Evolutionary conservation across 1,140 invertebrate species (phyloP).

Genomic region (Drosophila busckii): DNA sequence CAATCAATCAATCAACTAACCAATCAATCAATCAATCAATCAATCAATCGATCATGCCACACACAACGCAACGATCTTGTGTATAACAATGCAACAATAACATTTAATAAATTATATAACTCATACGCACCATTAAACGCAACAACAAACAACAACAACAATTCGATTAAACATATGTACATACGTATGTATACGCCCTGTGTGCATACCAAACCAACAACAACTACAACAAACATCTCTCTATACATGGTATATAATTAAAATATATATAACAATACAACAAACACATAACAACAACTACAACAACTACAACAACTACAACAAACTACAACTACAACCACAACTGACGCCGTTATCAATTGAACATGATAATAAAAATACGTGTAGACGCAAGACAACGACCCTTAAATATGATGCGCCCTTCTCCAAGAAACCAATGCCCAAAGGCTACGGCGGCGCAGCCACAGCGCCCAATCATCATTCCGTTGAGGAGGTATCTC

Average conservation of each 20-base stretch:
- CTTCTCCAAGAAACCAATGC: slow-evolving; percentile 89
- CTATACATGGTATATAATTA: no score
- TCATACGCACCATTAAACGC: slow-evolving; percentile 58
- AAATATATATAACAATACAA: slow-evolving; percentile 31
- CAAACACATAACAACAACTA: slow-evolving; percentile 17
- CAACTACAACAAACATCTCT: slow-evolving; percentile 14
- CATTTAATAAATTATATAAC: slow-evolving; percentile 45
- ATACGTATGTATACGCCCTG: slow-evolving; percentile 39
- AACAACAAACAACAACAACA: no score
- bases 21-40: slow-evolving; percentile 30
- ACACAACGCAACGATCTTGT: slow-evolving; percentile 48
- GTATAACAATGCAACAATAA: slow-evolving; percentile 29
- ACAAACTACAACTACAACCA: slow-evolving; percentile 27
- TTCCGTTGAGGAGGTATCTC: slow-evolving; percentile 86
- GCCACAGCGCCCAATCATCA: slow-evolving; percentile 82
- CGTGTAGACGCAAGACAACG: slow-evolving; percentile 92
- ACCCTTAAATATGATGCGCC: slow-evolving; percentile 91
- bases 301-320: slow-evolving; percentile 33
- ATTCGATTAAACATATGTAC: slow-evolving; percentile 14
- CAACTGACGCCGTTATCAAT: slow-evolving; percentile 28
- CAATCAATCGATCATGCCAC: slow-evolving; percentile 37
- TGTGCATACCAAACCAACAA: slow-evolving; percentile 50
- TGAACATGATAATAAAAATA: slow-evolving; percentile 32
- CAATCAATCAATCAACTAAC: slow-evolving; percentile 34
- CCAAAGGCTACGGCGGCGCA: slow-evolving; percentile 86